Evolutionary conservation across 2,113 vertebrate genomes (phyloP), one percentile per base, ranked within the genome.

Genomic region (Macrotis lagotis): DNA sequence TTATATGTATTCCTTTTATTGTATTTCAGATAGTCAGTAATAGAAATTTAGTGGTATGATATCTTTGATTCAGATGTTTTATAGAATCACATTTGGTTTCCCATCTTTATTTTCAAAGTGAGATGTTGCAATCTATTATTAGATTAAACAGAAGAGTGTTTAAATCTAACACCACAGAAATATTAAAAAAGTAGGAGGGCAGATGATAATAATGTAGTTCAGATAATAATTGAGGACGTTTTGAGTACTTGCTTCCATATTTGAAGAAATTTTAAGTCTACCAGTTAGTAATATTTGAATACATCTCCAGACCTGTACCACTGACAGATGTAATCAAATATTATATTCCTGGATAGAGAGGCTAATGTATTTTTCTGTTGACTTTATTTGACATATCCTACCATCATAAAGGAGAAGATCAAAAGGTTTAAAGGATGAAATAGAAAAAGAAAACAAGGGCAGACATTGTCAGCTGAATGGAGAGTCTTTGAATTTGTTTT

Each of bases 361-460:
- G 52, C 52, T 95, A 52, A n/a, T 96, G 52, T 19, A 49, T 74
- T 28, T 95, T 97, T 95, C 88, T 55, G 10, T 90, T 93, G 83
- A 90, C 37, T 94, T 90, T 92, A 89, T 95, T 91, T 96, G 93
- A 91, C 55, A 55, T 92, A 37, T 0, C 37, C 93, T 93, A 0
- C 95, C 94, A 44, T 49, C 74, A 48, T 91, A 91, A 96, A 96
- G 94, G 96, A 98, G 97, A 98, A 98, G 93, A 31, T 97, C 98
- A 98, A 97, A 98, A 97, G 97, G 98, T 94, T 90, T 97, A 97
- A 96, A 95, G 97, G 97, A 98, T 97, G 98, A 98, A 98, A 98
- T 97, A 97, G 92, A 93, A 96, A 95, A 96, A 97, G 96, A 95
- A 97, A 98, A 96, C 66, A 83, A 44, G 19, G 37, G 55, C 11